A percentile compares a stretch with the other conserved stretches of the same genome.
phyloP scores from a whole-genome alignment of 2,113 vertebrate genomes.

The Clinocottus analis region DNA sequence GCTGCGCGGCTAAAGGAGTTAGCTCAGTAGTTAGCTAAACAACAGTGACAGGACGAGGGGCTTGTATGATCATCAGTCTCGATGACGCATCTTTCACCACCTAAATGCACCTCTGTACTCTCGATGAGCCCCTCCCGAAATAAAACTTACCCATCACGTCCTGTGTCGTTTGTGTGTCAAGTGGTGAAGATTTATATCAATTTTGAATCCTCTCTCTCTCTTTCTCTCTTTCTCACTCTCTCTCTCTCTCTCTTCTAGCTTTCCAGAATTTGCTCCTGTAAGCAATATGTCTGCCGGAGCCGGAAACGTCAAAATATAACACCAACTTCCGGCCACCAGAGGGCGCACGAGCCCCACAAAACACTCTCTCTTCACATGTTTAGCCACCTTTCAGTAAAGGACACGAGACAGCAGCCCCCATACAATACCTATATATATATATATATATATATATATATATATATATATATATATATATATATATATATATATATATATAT shows the following conservation, averaged over 20 bases:
- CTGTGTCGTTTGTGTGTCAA: conserved; percentile 30
- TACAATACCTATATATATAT: background rate
- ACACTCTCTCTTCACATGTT: background rate
- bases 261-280: conserved; percentile 80
- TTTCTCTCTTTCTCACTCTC: conserved; percentile 53
- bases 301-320: conserved; percentile 63
- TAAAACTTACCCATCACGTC: conserved; percentile 80
- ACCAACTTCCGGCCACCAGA: conserved; percentile 59
- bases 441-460: too few species aligned
- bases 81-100: background rate
- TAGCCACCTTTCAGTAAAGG: too few species aligned
- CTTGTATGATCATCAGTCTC: conserved; percentile 42
- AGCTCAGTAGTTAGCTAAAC: conserved; percentile 51
- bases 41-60: conserved; percentile 47
- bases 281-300: conserved; percentile 84
- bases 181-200: conserved; percentile 41
- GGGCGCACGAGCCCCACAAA: conserved; percentile 30
- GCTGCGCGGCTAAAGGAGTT: conserved; percentile 42
- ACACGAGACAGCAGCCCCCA: background rate
- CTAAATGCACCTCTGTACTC: background rate
- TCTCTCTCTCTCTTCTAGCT: conserved; percentile 58
- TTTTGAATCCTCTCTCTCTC: conserved; percentile 60
- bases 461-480: too few species aligned
- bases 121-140: background rate
- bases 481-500: too few species aligned